These are phyloP conservation scores for Aphelinus certus DNA, from an alignment of 1,140 invertebrate genomes.

Conservation along the genomic window DNA sequence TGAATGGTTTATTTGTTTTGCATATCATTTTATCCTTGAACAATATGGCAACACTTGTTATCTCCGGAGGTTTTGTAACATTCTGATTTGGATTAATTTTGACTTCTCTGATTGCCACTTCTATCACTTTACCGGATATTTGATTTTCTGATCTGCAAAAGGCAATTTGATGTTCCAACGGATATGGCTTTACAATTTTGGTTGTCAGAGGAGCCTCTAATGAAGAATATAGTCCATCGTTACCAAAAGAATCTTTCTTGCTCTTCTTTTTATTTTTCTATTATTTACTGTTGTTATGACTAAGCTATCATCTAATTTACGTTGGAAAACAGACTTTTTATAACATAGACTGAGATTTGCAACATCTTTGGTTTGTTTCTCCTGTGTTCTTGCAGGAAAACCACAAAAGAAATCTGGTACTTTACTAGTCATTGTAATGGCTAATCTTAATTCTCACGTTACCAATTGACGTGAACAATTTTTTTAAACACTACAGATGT, in stretches of 20 bases:
- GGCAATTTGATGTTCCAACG: constrained; percentile 38
- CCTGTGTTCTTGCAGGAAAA: constrained; percentile 15
- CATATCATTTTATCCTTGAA: constrained; percentile 56
- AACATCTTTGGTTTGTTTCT: constrained; percentile 18
- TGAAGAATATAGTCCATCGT: constrained; percentile 56
- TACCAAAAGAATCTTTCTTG: constrained; percentile 31
- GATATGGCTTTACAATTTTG: constrained; percentile 51
- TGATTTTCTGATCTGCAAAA: constrained; percentile 41
- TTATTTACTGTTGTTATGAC: constrained; percentile 42
- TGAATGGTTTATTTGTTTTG: constrained; percentile 54
- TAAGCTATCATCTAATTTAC: constrained; percentile 37
- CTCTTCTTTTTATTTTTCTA: constrained; percentile 22
- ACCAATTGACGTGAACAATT: neutral
- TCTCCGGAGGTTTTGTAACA: constrained; percentile 6
- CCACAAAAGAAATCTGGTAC: constrained; percentile 29
- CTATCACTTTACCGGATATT: constrained; percentile 51
- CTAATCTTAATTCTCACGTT: neutral
- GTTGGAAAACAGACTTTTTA: constrained; percentile 29
- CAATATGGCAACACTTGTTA: constrained; percentile 47
- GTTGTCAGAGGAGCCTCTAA: constrained; percentile 50
- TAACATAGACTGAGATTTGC: constrained; percentile 21
- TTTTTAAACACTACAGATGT: neutral
- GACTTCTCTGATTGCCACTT: constrained; percentile 57
- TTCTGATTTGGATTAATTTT: too few species aligned
- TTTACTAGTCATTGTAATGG: constrained; percentile 25